Base-by-base conservation (phyloP, 2,797 vertebrate species). In the Steatocranus sp. region DNA sequence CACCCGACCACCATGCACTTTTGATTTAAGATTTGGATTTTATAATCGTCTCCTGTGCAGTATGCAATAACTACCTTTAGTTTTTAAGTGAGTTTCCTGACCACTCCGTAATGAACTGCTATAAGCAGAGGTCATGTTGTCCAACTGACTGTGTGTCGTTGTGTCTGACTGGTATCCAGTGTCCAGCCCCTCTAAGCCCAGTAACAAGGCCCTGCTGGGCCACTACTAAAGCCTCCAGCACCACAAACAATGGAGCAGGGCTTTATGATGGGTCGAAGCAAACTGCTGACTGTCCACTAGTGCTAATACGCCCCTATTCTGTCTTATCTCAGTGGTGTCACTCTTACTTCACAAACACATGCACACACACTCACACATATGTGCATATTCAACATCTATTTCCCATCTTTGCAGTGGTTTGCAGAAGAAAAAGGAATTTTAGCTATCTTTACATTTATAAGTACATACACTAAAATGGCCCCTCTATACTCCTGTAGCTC, bases 261-360 rank as follows among this genome's bases (percentile, higher is more conserved):
- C 94, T 95, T 96, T 95, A 92, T 85, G 50, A 78, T 79, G 92
- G 86, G 90, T 88, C 83, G 80, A 58, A 6, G 81, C 93, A 96
- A 96, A 96, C 90, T 96, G 97, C 97, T 97, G 97, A 97, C 96
- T 92, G 92, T 88, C 92, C 88, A 86, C 51, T 86, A 86, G 89
- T 61, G 90, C 88, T 95, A 96, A 96, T 94, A 36, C 95, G 80
- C 87, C 87, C 27, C 92, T 76, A 94, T 96, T 95, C 94, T 94
- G 91, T 83, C 84, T 89, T 54, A 86, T 91, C 87, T 90, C 91
- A 34, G 86, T 88, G 86, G 84, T 89, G 90, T 89, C 83, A 38
- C 81, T 79, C 73, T 81, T 76, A 43, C 17, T 89, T 75, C 87
- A 80, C 81, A 51, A 80, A 79, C 76, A 66, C 58, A 61, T 18